A percentile compares a stretch with the other conserved stretches of the same genome.
These are phyloP conservation scores for Heteropelma amictum DNA, from an alignment of 2,888 invertebrate genomes.

Conservation along the genomic window DNA sequence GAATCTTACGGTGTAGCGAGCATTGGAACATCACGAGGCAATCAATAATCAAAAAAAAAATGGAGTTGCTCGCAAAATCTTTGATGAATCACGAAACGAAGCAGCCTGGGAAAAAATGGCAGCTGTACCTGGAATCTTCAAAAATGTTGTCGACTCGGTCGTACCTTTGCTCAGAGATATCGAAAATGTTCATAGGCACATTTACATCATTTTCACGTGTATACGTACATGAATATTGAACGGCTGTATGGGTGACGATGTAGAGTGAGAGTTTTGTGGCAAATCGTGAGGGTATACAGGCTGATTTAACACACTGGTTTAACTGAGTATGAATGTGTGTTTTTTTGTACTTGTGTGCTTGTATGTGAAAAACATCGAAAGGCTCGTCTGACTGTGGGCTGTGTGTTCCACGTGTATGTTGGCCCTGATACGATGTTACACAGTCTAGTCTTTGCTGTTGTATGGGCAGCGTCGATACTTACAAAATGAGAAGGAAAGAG, in stretches of 20 bases:
- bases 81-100: neutral
- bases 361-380: neutral
- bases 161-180: neutral
- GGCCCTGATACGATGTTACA: constrained; percentile 74
- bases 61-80: neutral
- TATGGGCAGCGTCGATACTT: constrained; percentile 3
- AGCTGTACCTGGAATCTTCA: constrained; percentile 14
- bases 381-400: constrained; percentile 26
- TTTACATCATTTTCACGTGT: neutral
- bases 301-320: neutral
- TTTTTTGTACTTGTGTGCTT: neutral
- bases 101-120: neutral
- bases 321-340: neutral
- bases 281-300: constrained; percentile 4
- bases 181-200: neutral
- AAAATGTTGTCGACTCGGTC: neutral
- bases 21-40: too few relatives aligned
- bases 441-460: constrained; percentile 61
- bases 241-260: neutral
- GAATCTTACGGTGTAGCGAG: too few relatives aligned
- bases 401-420: constrained; percentile 51
- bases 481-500: neutral
- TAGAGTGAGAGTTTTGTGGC: neutral
- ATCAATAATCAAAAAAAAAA: neutral
- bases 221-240: neutral